Percentiles rank a stretch among this genome's conserved stretches.
phyloP scores from a whole-genome alignment of 2,888 invertebrate genomes.

The Piscicola geometra region DNA sequence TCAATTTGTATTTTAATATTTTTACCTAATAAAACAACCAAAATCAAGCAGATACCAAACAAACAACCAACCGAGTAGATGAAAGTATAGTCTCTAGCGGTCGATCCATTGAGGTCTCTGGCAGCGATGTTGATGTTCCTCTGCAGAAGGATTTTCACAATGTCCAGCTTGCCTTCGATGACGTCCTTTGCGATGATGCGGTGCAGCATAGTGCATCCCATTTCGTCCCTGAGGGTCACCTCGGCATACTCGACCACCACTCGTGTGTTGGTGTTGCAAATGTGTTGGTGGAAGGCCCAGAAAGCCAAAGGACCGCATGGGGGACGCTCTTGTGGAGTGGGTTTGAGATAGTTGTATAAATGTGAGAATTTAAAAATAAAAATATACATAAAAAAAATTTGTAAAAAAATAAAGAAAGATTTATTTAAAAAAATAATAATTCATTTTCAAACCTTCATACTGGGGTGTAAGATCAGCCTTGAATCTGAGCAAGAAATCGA shows the following conservation, averaged over 20 bases:
- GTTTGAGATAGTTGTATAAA: not conserved
- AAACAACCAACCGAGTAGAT: constrained; percentile 38
- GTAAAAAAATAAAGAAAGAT: not conserved
- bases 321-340: constrained; percentile 41
- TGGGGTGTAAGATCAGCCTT: constrained; percentile 46
- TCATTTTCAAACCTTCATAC: constrained; percentile 43
- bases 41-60: not conserved
- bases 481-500: constrained; percentile 46
- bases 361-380: not conserved
- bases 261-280: constrained; percentile 44
- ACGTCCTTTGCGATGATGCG: constrained; percentile 40
- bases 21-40: no score
- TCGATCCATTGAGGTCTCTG: constrained; percentile 45
- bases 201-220: constrained; percentile 47
- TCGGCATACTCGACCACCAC: constrained; percentile 45
- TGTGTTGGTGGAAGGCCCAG: constrained; percentile 47
- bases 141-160: constrained; percentile 45
- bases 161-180: constrained; percentile 42
- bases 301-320: constrained; percentile 48
- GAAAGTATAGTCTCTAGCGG: constrained; percentile 46
- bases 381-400: not conserved
- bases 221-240: constrained; percentile 43
- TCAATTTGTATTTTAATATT: no score
- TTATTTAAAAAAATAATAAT: not conserved
- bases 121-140: constrained; percentile 46